These are phyloP conservation scores for Lottia scabra DNA, from an alignment of 2,888 invertebrate species.

Conservation along the genomic window DNA sequence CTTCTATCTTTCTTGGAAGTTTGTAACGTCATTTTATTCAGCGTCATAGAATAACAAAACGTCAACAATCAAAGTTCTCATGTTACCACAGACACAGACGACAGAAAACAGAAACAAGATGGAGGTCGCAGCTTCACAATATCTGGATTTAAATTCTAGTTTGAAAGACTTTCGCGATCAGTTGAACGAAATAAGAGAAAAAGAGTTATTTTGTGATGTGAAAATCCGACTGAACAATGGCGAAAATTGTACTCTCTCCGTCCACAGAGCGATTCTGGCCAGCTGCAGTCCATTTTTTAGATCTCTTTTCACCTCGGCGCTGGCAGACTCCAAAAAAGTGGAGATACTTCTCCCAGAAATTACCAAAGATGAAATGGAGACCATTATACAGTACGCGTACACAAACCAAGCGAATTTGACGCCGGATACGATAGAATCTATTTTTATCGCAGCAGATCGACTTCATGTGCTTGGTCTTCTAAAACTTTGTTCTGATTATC, in stretches of 20 bases:
- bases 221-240: slow-evolving; percentile 76
- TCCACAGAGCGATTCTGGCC: slow-evolving; percentile 75
- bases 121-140: too few relatives aligned
- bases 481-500: slow-evolving; percentile 82
- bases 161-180: slow-evolving; percentile 18
- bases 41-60: too few relatives aligned
- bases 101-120: too few relatives aligned
- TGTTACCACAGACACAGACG: too few relatives aligned
- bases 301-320: slow-evolving; percentile 84
- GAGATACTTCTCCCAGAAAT: slow-evolving; percentile 47
- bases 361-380: slow-evolving; percentile 39
- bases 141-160: background rate
- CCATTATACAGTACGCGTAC: slow-evolving; percentile 76
- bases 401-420: slow-evolving; percentile 78
- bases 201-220: slow-evolving; percentile 75
- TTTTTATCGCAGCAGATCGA: slow-evolving; percentile 80
- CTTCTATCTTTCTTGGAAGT: too few relatives aligned
- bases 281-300: slow-evolving; percentile 92
- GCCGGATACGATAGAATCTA: slow-evolving; percentile 78
- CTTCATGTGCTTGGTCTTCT: slow-evolving; percentile 83
- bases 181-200: slow-evolving; percentile 73
- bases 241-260: slow-evolving; percentile 83
- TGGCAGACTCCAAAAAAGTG: slow-evolving; percentile 70
- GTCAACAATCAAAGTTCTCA: too few relatives aligned
- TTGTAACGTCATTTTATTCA: too few relatives aligned